Evolutionary conservation across 2,888 invertebrate genomes (phyloP), one percentile per base, ranked within the genome.

Genomic region (Pimpla rufipes): DNA sequence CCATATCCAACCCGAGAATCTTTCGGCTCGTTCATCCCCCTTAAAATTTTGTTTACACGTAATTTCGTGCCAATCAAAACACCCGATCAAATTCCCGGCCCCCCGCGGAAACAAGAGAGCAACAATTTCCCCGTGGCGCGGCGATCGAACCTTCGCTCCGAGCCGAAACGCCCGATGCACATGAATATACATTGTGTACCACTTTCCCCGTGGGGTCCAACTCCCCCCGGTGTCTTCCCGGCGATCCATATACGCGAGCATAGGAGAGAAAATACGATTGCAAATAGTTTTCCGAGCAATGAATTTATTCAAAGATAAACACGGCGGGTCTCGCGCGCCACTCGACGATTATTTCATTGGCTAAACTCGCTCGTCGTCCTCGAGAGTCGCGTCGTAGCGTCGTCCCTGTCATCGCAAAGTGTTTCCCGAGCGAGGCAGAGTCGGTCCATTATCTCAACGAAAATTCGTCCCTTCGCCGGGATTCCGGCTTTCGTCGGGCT

Each of bases 361-460:
- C 40, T 29, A 75, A 83, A 75, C 75, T 83, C 79, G 42, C 62
- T 42, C 23, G 52, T 21, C 47, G 77, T 50, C 55, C 50, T n/a
- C 23, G 29, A 23, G 23, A 16, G 45, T 29, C 29, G 29, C 5
- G 3, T 2, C 5, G 5, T 2, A 2, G 2, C 29, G 29, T 29
- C 29, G 23, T 13, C 62, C 75, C 82, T 76, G 83, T 83, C 76
- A 79, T 83, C 83, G 71, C 83, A 83, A 83, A 83, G 79, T 80
- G 83, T 83, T 83, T 83, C 79, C 71, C 83, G 67, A 76, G 71
- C 71, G 40, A 73, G 64, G 67, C 75, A 76, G n/a, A n/a, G 76
- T 57, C 80, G 83, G 83, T 83, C 83, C 83, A 83, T 83, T 83
- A 83, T 83, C 83, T 68, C 77, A 5, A 77, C 76, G 79, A 83